These are phyloP conservation scores for Turritopsis dohrnii DNA, from an alignment of 30 jellyfish, hydroid and myxozoan genomes.

Conservation along the genomic window DNA sequence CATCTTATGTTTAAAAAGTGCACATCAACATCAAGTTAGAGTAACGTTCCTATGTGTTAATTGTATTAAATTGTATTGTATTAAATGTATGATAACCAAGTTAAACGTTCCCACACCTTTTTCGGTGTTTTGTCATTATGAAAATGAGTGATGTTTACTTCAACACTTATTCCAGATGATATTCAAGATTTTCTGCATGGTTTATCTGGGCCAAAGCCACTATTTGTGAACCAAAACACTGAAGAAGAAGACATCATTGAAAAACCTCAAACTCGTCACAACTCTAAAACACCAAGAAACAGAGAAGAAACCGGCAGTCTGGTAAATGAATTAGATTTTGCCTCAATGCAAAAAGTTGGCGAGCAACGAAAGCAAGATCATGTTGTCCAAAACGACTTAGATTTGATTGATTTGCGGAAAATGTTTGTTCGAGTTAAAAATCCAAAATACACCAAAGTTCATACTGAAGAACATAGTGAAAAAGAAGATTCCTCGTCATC, in stretches of 20 bases:
- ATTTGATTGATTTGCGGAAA: slow-evolving; percentile 16
- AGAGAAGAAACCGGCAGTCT: neutral
- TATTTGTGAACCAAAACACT: neutral
- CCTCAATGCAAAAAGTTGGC: slow-evolving; percentile 13
- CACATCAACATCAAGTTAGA: neutral
- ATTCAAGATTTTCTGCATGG: neutral
- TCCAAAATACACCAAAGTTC: neutral
- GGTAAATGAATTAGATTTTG: neutral
- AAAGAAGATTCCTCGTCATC: neutral
- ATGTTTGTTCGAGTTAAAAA: neutral
- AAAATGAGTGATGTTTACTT: neutral
- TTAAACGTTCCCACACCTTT: too few species aligned
- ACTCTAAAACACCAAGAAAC: neutral
- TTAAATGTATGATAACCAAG: neutral
- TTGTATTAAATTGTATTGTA: too few species aligned
- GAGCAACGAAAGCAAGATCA: neutral
- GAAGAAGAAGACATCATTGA: neutral
- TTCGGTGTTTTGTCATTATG: neutral
- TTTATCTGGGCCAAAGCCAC: neutral
- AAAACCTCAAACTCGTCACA: neutral
- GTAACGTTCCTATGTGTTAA: neutral
- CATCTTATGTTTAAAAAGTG: neutral
- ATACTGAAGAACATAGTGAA: slow-evolving; percentile 16
- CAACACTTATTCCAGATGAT: neutral
- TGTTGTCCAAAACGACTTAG: slow-evolving; percentile 27